A percentile compares a stretch with the other conserved stretches of the same genome.
Evolutionary conservation across 1,140 invertebrate genomes (phyloP).

Genomic region (Vollenhovia emeryi): DNA sequence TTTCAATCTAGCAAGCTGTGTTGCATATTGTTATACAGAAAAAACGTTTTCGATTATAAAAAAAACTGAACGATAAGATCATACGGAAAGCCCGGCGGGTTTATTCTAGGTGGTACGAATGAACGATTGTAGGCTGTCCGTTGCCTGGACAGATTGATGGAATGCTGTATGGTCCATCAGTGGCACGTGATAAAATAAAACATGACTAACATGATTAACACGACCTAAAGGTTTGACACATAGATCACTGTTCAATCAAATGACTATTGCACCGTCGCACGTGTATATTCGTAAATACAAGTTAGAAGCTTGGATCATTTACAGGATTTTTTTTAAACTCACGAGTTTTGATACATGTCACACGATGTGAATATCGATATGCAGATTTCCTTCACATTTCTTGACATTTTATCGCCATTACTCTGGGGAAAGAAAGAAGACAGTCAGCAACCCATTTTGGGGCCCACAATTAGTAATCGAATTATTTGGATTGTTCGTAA

Average conservation of each 20-base stretch:
- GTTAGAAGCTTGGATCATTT: not conserved
- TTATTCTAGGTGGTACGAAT: slow-evolving; percentile 38
- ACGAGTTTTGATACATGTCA: not conserved
- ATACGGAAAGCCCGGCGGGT: not conserved
- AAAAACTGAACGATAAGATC: slow-evolving; percentile 1
- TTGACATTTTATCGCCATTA: not conserved
- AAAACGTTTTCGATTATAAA: not conserved
- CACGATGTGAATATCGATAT: not conserved
- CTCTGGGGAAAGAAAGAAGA: too few species aligned
- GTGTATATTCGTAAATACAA: not conserved
- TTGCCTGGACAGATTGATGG: slow-evolving; percentile 35
- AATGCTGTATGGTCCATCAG: slow-evolving; percentile 15
- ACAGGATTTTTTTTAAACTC: not conserved
- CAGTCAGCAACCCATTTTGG: too few species aligned
- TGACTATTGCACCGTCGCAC: not conserved
- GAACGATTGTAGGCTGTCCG: slow-evolving; percentile 8
- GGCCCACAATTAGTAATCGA: too few species aligned
- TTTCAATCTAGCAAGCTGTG: not conserved
- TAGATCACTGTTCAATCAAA: slow-evolving; percentile 24
- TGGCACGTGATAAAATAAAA: slow-evolving; percentile 36
- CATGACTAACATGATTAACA: slow-evolving; percentile 44
- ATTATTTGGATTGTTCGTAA: too few species aligned
- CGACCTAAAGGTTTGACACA: not conserved
- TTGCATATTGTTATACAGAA: not conserved
- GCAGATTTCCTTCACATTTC: not conserved